A percentile compares a stretch with the other conserved stretches of the same genome.
phyloP scores from a whole-genome alignment of 2,888 invertebrate species.

The Diaprepes abbreviatus region DNA sequence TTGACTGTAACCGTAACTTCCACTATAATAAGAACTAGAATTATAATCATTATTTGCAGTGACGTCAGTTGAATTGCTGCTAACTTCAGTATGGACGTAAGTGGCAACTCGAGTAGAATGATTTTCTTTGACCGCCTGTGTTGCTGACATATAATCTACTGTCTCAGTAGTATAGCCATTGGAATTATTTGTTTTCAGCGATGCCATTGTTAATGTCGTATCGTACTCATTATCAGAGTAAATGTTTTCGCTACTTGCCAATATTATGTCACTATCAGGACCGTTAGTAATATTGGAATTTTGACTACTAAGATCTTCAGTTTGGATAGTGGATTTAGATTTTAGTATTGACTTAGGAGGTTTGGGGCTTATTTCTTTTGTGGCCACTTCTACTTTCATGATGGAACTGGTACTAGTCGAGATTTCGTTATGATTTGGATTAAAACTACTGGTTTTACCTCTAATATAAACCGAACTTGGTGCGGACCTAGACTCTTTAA shows the following conservation, averaged over 20 bases:
- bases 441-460: slow-evolving; percentile 39
- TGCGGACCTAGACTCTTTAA: background rate
- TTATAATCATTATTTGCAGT: background rate
- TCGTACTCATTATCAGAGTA: slow-evolving; percentile 6
- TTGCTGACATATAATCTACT: slow-evolving; percentile 2
- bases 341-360: slow-evolving; percentile 42
- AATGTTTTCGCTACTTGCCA: background rate
- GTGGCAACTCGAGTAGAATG: background rate
- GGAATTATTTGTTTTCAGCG: background rate
- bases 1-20: slow-evolving; percentile 5
- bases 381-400: background rate
- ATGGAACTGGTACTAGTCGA: background rate
- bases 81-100: slow-evolving; percentile 18
- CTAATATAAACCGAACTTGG: slow-evolving; percentile 11
- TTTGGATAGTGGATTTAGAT: background rate
- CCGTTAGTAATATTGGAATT: background rate
- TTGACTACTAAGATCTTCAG: background rate
- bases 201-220: background rate
- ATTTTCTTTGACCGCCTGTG: background rate
- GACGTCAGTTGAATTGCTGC: background rate
- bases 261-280: background rate
- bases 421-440: background rate
- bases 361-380: background rate
- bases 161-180: slow-evolving; percentile 9
- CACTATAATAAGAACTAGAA: slow-evolving; percentile 49